Conservation (phyloP, 2,888 invertebrate species). For the Diarsia mendica region DNA sequence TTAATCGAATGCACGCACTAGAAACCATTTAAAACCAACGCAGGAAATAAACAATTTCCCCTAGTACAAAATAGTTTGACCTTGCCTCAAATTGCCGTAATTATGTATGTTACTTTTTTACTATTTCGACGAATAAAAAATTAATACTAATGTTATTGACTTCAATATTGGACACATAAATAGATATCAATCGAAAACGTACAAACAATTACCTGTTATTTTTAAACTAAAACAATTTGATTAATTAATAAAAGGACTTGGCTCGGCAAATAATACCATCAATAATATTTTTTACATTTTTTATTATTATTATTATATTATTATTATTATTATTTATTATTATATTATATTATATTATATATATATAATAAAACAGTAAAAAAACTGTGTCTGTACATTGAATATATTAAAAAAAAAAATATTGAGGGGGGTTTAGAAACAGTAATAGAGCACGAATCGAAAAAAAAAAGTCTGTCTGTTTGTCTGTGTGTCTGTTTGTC, state of each 20-base stretch:
- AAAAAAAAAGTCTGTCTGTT: too few relatives aligned
- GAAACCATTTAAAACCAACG: neutral
- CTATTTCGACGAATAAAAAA: neutral
- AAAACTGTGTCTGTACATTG: too few relatives aligned
- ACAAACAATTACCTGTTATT: neutral
- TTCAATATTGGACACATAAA: neutral
- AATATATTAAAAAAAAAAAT: too few relatives aligned
- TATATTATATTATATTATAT: too few relatives aligned
- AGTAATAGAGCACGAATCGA: too few relatives aligned
- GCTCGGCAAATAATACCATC: too few relatives aligned
- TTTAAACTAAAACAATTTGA: neutral
- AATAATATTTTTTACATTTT: neutral
- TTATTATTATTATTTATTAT: too few relatives aligned
- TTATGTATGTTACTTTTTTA: neutral
- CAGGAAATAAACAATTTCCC: conserved; percentile 45
- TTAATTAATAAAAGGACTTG: neutral
- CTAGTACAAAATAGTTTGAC: conserved; percentile 23
- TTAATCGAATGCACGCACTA: neutral
- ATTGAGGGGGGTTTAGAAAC: too few relatives aligned
- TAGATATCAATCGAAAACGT: neutral
- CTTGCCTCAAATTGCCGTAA: conserved; percentile 30
- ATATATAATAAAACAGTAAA: too few relatives aligned
- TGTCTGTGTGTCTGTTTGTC: too few relatives aligned
- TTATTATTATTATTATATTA: too few relatives aligned
- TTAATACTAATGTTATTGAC: neutral